These are phyloP conservation scores for Macropis europaea DNA, from an alignment of 2,888 invertebrate species.

Conservation along the genomic window DNA sequence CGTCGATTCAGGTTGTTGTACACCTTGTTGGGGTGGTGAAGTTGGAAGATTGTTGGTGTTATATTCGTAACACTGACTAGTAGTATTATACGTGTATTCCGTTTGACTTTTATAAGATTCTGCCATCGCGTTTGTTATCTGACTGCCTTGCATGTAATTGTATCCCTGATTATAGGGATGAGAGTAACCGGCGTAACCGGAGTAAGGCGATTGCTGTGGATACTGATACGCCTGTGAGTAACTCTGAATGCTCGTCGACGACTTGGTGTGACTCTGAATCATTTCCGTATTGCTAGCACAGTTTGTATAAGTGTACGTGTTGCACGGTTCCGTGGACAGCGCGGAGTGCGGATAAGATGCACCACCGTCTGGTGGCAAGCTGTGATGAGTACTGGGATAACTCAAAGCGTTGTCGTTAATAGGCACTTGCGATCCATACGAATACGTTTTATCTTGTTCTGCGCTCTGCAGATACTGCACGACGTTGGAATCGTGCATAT, in stretches of 20 bases:
- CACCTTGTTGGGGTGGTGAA: conserved; percentile 40
- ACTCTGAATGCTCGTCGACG: conserved; percentile 57
- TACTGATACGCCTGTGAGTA: conserved; percentile 66
- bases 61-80: conserved; percentile 81
- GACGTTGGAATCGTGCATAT: conserved; percentile 9
- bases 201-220: conserved; percentile 60
- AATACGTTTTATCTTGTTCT: conserved; percentile 45
- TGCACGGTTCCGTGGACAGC: conserved; percentile 58
- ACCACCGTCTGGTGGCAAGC: conserved; percentile 64
- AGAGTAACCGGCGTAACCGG: conserved; percentile 55
- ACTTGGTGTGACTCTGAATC: conserved; percentile 75
- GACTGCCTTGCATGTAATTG: conserved; percentile 45
- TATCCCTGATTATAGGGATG: conserved; percentile 63
- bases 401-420: conserved; percentile 43
- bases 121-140: conserved; percentile 40
- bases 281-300: conserved; percentile 62
- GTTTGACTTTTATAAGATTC: conserved; percentile 82
- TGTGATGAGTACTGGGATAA: conserved; percentile 65
- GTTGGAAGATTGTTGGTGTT: conserved; percentile 82
- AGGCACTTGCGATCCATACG: conserved; percentile 50
- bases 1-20: conserved; percentile 3
- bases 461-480: conserved; percentile 48
- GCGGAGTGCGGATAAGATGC: conserved; percentile 73
- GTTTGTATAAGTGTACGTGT: conserved; percentile 39
- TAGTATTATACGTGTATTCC: conserved; percentile 83